Base-by-base conservation (phyloP, 2,888 invertebrate species). In the Pseudococcus longispinus region DNA sequence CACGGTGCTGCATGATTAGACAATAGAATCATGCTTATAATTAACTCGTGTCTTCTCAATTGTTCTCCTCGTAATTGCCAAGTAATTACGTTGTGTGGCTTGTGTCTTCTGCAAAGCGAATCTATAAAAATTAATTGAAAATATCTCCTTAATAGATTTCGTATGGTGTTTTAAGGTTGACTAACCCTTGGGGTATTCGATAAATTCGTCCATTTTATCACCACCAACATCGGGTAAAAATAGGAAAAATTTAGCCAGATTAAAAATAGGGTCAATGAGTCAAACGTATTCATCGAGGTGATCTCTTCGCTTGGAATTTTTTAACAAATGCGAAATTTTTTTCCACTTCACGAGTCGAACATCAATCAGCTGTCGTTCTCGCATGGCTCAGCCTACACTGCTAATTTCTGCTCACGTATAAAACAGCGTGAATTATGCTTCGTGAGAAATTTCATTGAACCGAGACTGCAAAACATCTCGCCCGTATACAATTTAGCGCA, bases 1-100 rank as follows among this genome's bases (percentile, higher is more conserved):
- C 32, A 70, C 70, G 70, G 18, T 70, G 26, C 26, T 70, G 70
- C 70, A 29, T 70, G 70, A 70, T 70, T 29, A 70, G 70, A 70
- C 70, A 70, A 70, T 70, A 70, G 70, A 70, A 29, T 70, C 70
- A 70, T 70, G 70, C 29, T 70, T 70, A 70, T 70, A 70, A 70
- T 70, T 70, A 70, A 70, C 70, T 70, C 70, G 2, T 18, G 70
- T 15, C 70, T 70, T 70, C 70, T 15, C 70, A 70, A 70, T 70
- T 70, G 70, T 70, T 70, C 29, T 65, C 13, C 5, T 29, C 29
- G 70, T 70, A 70, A 70, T 70, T 70, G 70, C 29, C 70, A 29
- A 70, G 18, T 70, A 70, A 70, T 70, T 65, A 70, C 70, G 29
- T 29, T 70, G 29, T 15, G 70, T 70, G 29, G 70, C 29, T 70